Evolutionary conservation across 2,888 invertebrate genomes (phyloP), one percentile per base, ranked within the genome.

Genomic region (Xestia rhomboidea): DNA sequence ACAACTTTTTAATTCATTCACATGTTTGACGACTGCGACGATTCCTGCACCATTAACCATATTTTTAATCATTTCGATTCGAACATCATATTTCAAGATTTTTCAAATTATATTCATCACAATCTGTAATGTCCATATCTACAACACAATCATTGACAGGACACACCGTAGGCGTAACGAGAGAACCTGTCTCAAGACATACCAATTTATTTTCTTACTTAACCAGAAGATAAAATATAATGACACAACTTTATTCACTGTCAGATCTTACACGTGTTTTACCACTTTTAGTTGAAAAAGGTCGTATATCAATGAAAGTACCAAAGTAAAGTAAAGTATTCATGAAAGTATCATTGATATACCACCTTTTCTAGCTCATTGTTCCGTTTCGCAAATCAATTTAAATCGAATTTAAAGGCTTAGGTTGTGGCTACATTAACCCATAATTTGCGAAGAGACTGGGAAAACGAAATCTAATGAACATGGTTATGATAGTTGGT

Each of bases 151-250:
- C 68, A 69, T 60, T 41, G 60, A 64, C 51, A 66, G 80, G 73
- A 54, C 15, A 34, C 18, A 44, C 41, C 62, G 76, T 67, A 44
- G 76, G 68, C 30, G 82, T 72, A 68, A 62, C 71, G 60, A 84
- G 75, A 71, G 41, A 76, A 66, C 68, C 49, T n/a, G 62, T 69
- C 41, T 34, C 8, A 18, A 18, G 24, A 67, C 18, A 49, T 5
- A 34, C 41, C 27, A 76, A 81, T 82, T 69, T 38, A 63, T 70
- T 69, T 69, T 84, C 49, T 67, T 30, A 21, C 38, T 64, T 68
- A 60, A 79, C 44, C 49, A 44, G 57, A 78, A 69, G 66, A 77
- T 77, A 78, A 80, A 82, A 80, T 24, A 44, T 62, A 18, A 81
- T 63, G 78, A n/a, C 21, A 51, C 64, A 30, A 62, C n/a, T 78